Evolutionary conservation across 2,888 invertebrate genomes (phyloP).

Genomic region (Autographa pulchrina): DNA sequence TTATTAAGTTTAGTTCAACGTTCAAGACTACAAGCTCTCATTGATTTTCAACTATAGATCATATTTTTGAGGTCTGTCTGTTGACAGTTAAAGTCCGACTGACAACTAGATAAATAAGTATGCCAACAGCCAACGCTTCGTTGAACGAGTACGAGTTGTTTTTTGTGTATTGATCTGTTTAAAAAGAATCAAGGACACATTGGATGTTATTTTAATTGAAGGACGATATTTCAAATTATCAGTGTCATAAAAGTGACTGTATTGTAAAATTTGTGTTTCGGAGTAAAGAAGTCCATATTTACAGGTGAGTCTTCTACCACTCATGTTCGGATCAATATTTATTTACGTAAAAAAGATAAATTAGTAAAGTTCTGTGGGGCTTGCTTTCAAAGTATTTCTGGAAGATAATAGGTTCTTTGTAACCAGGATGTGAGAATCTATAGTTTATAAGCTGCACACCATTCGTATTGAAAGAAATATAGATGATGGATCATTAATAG

Average conservation of each 20-base stretch:
- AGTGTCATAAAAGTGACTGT: constrained; percentile 28
- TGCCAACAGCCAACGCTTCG: constrained; percentile 62
- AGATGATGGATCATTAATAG: no score
- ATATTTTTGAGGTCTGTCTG: neutral
- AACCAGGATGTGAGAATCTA: neutral
- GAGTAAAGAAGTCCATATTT: constrained; percentile 30
- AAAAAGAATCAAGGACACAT: constrained; percentile 53
- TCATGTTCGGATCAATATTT: constrained; percentile 39
- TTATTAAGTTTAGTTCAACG: neutral
- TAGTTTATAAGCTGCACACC: neutral
- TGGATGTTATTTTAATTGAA: constrained; percentile 45
- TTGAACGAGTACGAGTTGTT: constrained; percentile 60
- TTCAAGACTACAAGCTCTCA: neutral
- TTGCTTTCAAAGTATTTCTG: neutral
- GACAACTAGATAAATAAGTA: constrained; percentile 36
- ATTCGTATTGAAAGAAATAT: no score
- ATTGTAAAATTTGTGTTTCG: constrained; percentile 25
- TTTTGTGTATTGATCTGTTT: constrained; percentile 71
- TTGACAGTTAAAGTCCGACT: constrained; percentile 2
- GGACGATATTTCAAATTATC: constrained; percentile 34
- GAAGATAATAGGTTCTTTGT: neutral
- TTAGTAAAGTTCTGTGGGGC: neutral
- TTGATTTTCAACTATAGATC: neutral
- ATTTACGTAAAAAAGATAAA: constrained; percentile 19
- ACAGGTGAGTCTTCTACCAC: constrained; percentile 45